Evolutionary conservation across 2,888 invertebrate genomes (phyloP), one percentile per base, ranked within the genome.

Genomic region (Watsonalla binaria): DNA sequence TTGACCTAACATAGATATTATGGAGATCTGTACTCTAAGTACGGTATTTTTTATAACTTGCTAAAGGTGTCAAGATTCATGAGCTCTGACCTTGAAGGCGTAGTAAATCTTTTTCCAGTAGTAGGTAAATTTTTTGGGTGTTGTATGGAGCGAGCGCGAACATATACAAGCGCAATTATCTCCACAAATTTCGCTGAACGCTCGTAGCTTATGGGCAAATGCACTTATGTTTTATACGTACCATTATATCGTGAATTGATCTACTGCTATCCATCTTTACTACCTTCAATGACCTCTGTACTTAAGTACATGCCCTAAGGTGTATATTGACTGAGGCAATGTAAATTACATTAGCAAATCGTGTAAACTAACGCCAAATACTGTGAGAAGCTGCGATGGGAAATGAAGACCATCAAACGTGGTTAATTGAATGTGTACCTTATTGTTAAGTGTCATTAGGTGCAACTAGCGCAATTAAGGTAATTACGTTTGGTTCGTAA

Each of bases 341-440:
- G 73, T 68, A 76, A 76, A 77, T 76, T 74, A 74, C 76, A 79
- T 80, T 81, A 80, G 80, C 81, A 72, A 80, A 79, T 76, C 66
- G 66, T 69, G 62, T 62, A 64, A 59, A 49, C 49, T 52, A 50
- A 62, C 64, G 65, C 60, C 70, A 70, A 74, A 70, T 65, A 58
- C 56, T 77, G 78, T 79, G 80, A 61, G 79, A 78, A 74, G 57
- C 8, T 9, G 54, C 55, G 68, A 72, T 76, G 78, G 74, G 78
- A 76, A 66, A 58, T 61, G 60, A 60, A 62, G 63, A 62, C 58
- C 60, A 15, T 51, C 59, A 53, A 53, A 56, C 46, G 33, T 33
- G 37, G 47, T 50, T 33, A 33, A 51, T 47, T 50, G n/a, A 51
- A 48, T 51, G 39, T 55, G 47, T 53, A 45, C 11, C 11, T 42